A percentile compares a stretch with the other conserved stretches of the same genome.
These are phyloP conservation scores for Linyphia triangularis DNA, from an alignment of 2,888 invertebrate genomes.

Conservation along the genomic window DNA sequence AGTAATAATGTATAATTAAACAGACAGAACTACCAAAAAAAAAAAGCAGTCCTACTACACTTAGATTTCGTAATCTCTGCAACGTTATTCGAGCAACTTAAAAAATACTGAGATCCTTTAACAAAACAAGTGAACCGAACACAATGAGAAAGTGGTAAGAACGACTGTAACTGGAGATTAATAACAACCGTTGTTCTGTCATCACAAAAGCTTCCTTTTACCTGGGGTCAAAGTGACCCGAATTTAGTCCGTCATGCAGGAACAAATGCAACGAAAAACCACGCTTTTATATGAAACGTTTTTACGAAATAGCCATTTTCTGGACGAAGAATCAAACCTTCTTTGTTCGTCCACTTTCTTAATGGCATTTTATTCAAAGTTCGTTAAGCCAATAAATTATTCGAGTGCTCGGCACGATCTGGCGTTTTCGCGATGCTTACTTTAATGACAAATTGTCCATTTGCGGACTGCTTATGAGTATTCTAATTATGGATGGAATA, in stretches of 20 bases:
- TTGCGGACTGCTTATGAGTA: neutral
- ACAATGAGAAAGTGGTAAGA: neutral
- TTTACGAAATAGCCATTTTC: neutral
- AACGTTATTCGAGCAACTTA: too few relatives aligned
- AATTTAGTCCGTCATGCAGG: neutral
- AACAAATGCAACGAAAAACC: neutral
- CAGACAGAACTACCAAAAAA: neutral
- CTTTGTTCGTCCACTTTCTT: neutral
- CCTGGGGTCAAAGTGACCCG: conserved; percentile 1
- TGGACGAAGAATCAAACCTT: neutral
- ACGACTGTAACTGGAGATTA: neutral
- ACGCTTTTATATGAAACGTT: neutral
- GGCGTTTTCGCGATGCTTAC: neutral
- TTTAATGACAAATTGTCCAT: neutral
- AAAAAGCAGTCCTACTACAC: too few relatives aligned
- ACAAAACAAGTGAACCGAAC: neutral
- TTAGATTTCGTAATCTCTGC: neutral
- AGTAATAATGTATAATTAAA: neutral
- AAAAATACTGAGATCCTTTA: neutral
- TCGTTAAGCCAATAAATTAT: neutral
- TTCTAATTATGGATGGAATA: conserved; percentile 21
- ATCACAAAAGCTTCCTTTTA: neutral
- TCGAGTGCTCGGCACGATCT: neutral
- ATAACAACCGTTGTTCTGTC: neutral
- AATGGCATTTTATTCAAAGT: neutral